Evolutionary conservation across 1,140 invertebrate species (phyloP).

Genomic region (Bombus waltoni): DNA sequence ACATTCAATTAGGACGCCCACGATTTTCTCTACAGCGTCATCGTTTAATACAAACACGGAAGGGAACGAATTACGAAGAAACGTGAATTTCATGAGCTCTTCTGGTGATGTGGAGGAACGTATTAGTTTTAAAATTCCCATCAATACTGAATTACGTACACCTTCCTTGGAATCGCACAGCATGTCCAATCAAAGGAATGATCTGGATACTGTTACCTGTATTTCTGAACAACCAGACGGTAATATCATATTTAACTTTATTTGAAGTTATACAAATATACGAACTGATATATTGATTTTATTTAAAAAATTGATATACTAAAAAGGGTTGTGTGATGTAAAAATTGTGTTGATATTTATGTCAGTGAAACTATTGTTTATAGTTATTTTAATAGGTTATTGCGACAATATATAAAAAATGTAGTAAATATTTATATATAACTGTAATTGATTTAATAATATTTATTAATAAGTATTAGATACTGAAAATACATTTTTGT

Average conservation of each 20-base stretch:
- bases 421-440: not conserved
- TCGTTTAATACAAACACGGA: constrained; percentile 61
- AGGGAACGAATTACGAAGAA: constrained; percentile 48
- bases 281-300: not conserved
- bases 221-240: constrained; percentile 64
- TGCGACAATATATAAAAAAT: not conserved
- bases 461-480: not conserved
- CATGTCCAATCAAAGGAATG: constrained; percentile 66
- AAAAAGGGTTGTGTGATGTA: not conserved
- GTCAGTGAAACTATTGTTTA: constrained; percentile 27
- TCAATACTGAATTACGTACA: constrained; percentile 51
- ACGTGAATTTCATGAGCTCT: constrained; percentile 49
- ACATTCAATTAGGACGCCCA: constrained; percentile 76
- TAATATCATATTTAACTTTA: constrained; percentile 51
- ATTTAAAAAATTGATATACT: not conserved
- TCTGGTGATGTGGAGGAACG: constrained; percentile 65
- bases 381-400: not conserved
- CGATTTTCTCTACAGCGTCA: constrained; percentile 73
- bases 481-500: not conserved
- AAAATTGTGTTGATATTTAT: constrained; percentile 24
- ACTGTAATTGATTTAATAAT: not conserved
- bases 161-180: constrained; percentile 49
- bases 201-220: constrained; percentile 63
- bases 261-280: constrained; percentile 7
- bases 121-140: constrained; percentile 28